phyloP scores from a whole-genome alignment of 2,113 vertebrate species.

The Stegostoma tigrinum region DNA sequence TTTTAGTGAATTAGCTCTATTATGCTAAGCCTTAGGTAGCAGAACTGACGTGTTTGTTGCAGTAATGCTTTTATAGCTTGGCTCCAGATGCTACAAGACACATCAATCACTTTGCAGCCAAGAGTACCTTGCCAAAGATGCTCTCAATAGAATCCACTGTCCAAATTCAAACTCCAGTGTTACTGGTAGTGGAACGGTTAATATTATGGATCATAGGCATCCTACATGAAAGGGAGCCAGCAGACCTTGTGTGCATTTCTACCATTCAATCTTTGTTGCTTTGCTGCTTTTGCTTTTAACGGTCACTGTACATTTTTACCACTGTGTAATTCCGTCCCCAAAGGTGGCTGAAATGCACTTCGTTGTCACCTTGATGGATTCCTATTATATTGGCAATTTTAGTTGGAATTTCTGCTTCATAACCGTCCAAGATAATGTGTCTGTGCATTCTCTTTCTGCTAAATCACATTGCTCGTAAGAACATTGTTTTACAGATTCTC shows the following conservation, averaged over 20 bases:
- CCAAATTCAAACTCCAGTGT: not conserved
- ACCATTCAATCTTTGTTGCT: constrained; percentile 9
- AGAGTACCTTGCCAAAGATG: not conserved
- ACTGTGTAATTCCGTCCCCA: constrained; percentile 41
- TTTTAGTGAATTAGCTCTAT: not conserved
- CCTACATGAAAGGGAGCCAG: constrained; percentile 17
- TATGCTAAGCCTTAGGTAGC: not conserved
- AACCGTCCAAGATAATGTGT: constrained; percentile 46
- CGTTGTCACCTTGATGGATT: constrained; percentile 42
- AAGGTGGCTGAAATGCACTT: constrained; percentile 41
- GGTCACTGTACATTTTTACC: constrained; percentile 37
- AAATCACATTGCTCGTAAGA: constrained; percentile 58
- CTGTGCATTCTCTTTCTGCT: constrained; percentile 52
- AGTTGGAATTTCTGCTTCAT: constrained; percentile 41
- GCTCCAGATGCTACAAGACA: not conserved
- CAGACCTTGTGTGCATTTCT: constrained; percentile 12
- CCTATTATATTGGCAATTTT: constrained; percentile 46
- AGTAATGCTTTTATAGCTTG: not conserved
- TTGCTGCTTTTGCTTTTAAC: constrained; percentile 22
- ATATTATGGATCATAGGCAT: not conserved
- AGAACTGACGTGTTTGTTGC: not conserved
- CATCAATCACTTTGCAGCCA: not conserved
- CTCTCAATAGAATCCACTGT: not conserved
- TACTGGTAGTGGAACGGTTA: not conserved
- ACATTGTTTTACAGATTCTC: constrained; percentile 63